These are phyloP conservation scores for Camarhynchus parvulus DNA, from an alignment of 2,113 vertebrate species.

Conservation along the genomic window DNA sequence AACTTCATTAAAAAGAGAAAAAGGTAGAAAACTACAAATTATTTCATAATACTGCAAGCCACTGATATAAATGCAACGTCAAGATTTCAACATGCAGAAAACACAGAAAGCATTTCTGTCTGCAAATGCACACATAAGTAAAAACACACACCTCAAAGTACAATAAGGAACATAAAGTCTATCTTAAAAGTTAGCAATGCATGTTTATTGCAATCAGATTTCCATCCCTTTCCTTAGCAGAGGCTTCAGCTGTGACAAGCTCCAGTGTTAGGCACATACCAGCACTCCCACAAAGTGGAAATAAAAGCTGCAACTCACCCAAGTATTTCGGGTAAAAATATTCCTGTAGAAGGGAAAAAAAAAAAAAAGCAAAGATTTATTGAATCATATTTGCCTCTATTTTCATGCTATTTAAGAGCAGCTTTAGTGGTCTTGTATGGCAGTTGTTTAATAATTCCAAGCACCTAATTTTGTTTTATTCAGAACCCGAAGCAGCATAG, in stretches of 20 bases:
- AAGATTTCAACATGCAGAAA: background rate
- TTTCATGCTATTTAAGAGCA: background rate
- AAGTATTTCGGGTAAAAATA: conserved; percentile 96
- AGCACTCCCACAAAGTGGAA: background rate
- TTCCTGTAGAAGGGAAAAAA: conserved; percentile 76
- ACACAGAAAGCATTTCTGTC: background rate
- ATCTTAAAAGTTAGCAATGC: background rate
- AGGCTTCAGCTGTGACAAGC: background rate
- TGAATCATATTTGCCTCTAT: background rate
- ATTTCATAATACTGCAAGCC: background rate
- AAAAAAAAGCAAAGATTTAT: conserved; percentile 8
- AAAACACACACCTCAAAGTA: background rate
- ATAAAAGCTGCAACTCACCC: conserved; percentile 80
- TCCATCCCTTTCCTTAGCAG: background rate
- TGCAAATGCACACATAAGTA: background rate
- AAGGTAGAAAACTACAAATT: background rate
- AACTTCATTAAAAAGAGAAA: background rate
- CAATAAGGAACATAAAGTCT: background rate
- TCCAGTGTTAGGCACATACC: background rate
- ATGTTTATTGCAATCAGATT: background rate
- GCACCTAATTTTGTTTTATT: background rate
- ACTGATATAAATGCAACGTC: background rate
- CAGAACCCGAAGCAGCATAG: background rate
- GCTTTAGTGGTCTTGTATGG: background rate
- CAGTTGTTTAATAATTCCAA: background rate